Conservation (phyloP, 2,797 vertebrate species). For the Notolepis coatsorum region DNA sequence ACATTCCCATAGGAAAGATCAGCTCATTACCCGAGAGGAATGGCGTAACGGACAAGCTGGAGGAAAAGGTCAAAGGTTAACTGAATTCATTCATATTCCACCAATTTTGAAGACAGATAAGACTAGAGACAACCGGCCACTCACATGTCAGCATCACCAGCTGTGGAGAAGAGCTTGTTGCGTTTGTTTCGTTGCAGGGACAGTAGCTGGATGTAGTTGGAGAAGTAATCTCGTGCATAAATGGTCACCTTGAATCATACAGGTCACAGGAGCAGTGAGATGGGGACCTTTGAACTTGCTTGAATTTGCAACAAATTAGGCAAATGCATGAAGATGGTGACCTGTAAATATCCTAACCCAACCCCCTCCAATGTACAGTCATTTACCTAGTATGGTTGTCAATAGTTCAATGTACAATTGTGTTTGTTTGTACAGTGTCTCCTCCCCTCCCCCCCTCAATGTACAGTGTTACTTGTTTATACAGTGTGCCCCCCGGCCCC, state of each 20-base stretch:
- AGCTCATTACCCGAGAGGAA: conserved; percentile 66
- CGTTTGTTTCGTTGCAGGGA: conserved; percentile 71
- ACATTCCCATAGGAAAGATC: conserved; percentile 81
- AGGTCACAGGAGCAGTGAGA: conserved; percentile 3
- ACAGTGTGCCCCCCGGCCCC: no score
- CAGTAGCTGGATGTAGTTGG: conserved; percentile 79
- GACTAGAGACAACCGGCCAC: conserved; percentile 29
- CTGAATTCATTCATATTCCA: not conserved
- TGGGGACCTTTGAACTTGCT: not conserved
- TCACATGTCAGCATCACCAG: conserved; percentile 58
- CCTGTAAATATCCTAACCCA: no score
- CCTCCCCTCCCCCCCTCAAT: no score
- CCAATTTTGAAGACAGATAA: not conserved
- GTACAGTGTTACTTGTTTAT: no score
- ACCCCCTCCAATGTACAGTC: no score
- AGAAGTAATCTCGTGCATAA: conserved; percentile 72
- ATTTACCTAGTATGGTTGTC: no score
- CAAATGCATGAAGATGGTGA: not conserved
- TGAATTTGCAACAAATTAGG: not conserved
- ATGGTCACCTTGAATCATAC: conserved; percentile 70
- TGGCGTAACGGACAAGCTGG: conserved; percentile 75
- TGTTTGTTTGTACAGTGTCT: no score
- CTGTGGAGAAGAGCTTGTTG: conserved; percentile 55
- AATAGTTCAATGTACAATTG: no score
- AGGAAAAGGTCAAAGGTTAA: conserved; percentile 16